Conservation (phyloP, 2,797 vertebrate genomes). For the Spea hammondii region DNA sequence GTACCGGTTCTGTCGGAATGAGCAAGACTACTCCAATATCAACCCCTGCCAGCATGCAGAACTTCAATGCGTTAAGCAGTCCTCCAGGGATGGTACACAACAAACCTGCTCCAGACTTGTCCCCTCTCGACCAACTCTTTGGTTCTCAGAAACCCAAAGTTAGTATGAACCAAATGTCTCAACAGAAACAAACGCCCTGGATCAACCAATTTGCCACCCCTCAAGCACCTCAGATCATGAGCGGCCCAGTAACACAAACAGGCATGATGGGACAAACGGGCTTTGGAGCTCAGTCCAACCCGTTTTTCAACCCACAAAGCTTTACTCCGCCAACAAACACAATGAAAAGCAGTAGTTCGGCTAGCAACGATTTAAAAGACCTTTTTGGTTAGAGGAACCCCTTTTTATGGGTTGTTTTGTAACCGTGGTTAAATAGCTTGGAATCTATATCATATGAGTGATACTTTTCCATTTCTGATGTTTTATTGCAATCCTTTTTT, state of each 20-base stretch:
- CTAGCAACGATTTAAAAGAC: slow-evolving; percentile 95
- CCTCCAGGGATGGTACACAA: slow-evolving; percentile 60
- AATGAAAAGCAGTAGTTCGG: slow-evolving; percentile 82
- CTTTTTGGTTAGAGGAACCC: slow-evolving; percentile 83
- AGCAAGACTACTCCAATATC: slow-evolving; percentile 67
- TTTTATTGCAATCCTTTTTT: slow-evolving; percentile 1
- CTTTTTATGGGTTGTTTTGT: slow-evolving; percentile 58
- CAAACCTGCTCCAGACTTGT: slow-evolving; percentile 76
- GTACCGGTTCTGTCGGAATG: slow-evolving; percentile 61
- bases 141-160: slow-evolving; percentile 90
- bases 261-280: slow-evolving; percentile 70
- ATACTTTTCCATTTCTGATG: slow-evolving; percentile 57
- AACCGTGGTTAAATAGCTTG: slow-evolving; percentile 65
- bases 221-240: slow-evolving; percentile 69
- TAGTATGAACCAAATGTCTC: slow-evolving; percentile 88
- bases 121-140: slow-evolving; percentile 89
- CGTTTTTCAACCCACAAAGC: slow-evolving; percentile 96
- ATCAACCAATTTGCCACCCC: slow-evolving; percentile 80
- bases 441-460: slow-evolving; percentile 52
- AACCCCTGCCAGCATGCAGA: slow-evolving; percentile 77
- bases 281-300: slow-evolving; percentile 94
- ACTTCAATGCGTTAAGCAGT: slow-evolving; percentile 78
- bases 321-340: slow-evolving; percentile 82
- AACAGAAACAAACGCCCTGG: slow-evolving; percentile 83
- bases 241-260: slow-evolving; percentile 67